Percentiles rank a stretch among this genome's conserved stretches.
Conservation (phyloP, 2,797 vertebrate species). For the Coregonus sp. region DNA sequence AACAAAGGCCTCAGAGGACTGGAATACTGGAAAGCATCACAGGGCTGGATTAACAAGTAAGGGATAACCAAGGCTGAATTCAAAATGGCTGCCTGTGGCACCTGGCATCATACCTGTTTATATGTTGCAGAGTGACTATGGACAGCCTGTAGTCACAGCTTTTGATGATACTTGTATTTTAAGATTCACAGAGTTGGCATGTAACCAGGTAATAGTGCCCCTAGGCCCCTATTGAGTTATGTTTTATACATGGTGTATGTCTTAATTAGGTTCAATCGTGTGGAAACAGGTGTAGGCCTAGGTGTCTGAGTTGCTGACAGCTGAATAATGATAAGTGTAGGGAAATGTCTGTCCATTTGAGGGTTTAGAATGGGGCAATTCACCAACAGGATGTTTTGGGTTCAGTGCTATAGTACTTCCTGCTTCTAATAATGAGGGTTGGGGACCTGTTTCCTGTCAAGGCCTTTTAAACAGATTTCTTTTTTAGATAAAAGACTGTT, state of each 20-base stretch:
- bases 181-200: neutral
- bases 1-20: neutral
- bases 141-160: neutral
- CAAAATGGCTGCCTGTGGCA: neutral
- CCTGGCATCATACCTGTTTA: neutral
- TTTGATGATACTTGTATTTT: too few species aligned
- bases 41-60: neutral
- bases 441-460: neutral
- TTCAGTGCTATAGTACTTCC: neutral
- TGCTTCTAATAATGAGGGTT: constrained; percentile 4
- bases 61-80: neutral
- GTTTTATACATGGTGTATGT: neutral
- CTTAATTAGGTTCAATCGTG: neutral
- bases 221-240: neutral
- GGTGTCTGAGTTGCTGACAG: neutral
- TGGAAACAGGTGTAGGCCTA: neutral
- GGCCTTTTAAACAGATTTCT: neutral
- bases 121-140: neutral
- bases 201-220: neutral
- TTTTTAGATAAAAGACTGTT: neutral
- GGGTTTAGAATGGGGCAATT: neutral
- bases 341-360: neutral
- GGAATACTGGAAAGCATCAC: neutral
- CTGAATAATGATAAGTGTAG: neutral
- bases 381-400: constrained; percentile 13